A percentile compares a stretch with the other conserved stretches of the same genome.
phyloP scores from a whole-genome alignment of 2,113 vertebrate genomes.

The Craseonycteris thonglongyai region DNA sequence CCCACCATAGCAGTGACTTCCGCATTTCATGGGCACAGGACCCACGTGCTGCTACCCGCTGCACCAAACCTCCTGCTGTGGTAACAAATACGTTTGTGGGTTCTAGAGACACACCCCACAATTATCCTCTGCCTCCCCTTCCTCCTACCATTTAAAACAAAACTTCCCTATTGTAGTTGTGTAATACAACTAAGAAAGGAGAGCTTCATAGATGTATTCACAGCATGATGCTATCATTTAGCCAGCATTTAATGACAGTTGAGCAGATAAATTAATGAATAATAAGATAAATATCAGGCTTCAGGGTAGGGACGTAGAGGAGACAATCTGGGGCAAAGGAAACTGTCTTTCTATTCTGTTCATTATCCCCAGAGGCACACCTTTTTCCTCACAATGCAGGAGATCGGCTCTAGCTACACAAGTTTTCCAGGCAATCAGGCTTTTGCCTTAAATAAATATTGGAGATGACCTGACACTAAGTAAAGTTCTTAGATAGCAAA shows the following conservation, averaged over 20 bases:
- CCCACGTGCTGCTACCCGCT: background rate
- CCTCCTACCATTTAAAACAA: background rate
- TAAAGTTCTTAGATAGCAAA: background rate
- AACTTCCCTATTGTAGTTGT: background rate
- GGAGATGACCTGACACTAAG: background rate
- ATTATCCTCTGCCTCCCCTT: background rate
- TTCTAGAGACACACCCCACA: background rate
- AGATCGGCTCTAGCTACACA: background rate
- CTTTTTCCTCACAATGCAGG: background rate
- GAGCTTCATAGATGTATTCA: background rate
- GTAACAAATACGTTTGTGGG: background rate
- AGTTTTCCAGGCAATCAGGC: background rate
- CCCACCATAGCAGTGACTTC: background rate
- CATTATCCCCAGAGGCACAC: background rate
- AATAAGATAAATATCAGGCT: background rate
- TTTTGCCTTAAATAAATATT: background rate
- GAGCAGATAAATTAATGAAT: background rate
- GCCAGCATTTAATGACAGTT: background rate
- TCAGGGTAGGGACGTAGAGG: background rate
- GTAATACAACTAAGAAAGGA: background rate
- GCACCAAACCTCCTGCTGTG: background rate
- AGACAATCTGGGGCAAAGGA: background rate
- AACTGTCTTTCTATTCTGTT: background rate
- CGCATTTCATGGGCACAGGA: background rate
- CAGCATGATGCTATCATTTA: background rate